Base-by-base conservation (phyloP, 2,113 vertebrate species). In the Aspiorhynchus laticeps region DNA sequence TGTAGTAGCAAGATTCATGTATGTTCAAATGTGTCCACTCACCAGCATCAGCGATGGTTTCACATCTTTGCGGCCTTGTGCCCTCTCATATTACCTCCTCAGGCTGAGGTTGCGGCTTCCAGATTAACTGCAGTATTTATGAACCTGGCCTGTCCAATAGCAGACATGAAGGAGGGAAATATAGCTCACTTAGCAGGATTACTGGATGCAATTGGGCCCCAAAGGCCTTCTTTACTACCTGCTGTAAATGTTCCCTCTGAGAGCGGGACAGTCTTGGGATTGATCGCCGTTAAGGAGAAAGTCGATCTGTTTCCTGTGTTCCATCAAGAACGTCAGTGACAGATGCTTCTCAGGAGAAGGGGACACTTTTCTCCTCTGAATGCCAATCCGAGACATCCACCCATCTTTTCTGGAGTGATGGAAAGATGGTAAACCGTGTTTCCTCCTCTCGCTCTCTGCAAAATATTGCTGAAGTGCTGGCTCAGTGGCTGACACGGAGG, bases 121-220 rank as follows among this genome's bases (percentile, higher is more conserved):
- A 95, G 94, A 95, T 95, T 95, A 95, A 94, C 92, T 93, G 91
- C 89, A 91, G 92, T 95, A 94, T 95, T 95, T 95, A 95, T 93
- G 92, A 92, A 90, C 88, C 59, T 24, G 89, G 88, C 91, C 92
- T 84, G 81, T 90, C 92, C 93, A 95, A 95, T 95, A 94, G 93
- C 93, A 80, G 87, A 92, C 90, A 91, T 89, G 93, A 93, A 94
- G 94, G 95, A 94, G 95, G 95, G 95, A 95, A 95, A 93, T 93
- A 95, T 94, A 95, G 95, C 94, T 96, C 94, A 95, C 94, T 95
- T 95, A 95, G 95, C 93, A 94, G 92, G 94, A 95, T 95, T 94
- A 91, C 95, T 95, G 95, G 95, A 95, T 95, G 94, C 95, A 51
- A 71, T 94, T 93, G 93, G 93, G 94, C 89, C 94, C 96, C 95